phyloP scores from a whole-genome alignment of 2,113 vertebrate species.

The Rhinoptilus africanus region DNA sequence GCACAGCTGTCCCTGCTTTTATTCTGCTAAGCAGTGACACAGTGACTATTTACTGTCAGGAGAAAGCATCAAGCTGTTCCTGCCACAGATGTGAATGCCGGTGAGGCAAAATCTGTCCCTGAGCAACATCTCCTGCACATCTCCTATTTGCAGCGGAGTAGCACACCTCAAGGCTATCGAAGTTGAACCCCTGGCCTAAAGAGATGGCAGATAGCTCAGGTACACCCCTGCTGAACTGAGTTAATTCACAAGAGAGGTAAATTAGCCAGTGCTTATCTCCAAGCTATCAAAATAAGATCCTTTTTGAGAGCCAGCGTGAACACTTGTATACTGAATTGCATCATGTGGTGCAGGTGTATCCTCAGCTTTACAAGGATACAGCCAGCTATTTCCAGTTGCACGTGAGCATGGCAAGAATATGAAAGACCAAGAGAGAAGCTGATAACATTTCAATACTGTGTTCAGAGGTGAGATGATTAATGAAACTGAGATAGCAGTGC shows the following conservation, averaged over 20 bases:
- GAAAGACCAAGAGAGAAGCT: not conserved
- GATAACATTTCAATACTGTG: not conserved
- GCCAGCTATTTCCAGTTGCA: not conserved
- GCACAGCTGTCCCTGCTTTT: not conserved
- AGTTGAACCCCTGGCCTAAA: not conserved
- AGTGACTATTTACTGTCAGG: not conserved
- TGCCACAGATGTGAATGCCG: not conserved
- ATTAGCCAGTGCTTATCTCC: not conserved
- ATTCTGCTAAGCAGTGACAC: not conserved
- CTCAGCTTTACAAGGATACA: not conserved
- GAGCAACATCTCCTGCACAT: not conserved
- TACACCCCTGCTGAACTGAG: not conserved
- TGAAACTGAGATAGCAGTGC: not conserved
- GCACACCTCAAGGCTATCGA: not conserved
- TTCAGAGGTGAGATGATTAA: conserved; percentile 40
- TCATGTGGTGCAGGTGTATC: not conserved
- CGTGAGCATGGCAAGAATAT: not conserved
- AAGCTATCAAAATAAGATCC: not conserved
- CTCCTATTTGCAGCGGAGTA: not conserved
- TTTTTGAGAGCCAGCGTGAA: not conserved
- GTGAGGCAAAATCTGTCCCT: not conserved
- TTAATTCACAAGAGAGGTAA: not conserved
- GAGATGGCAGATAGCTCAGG: not conserved
- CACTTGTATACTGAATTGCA: not conserved
- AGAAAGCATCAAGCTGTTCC: not conserved